A percentile compares a stretch with the other conserved stretches of the same genome.
These are phyloP conservation scores for Aphidius colemani DNA, from an alignment of 2,888 invertebrate species.

Conservation along the genomic window DNA sequence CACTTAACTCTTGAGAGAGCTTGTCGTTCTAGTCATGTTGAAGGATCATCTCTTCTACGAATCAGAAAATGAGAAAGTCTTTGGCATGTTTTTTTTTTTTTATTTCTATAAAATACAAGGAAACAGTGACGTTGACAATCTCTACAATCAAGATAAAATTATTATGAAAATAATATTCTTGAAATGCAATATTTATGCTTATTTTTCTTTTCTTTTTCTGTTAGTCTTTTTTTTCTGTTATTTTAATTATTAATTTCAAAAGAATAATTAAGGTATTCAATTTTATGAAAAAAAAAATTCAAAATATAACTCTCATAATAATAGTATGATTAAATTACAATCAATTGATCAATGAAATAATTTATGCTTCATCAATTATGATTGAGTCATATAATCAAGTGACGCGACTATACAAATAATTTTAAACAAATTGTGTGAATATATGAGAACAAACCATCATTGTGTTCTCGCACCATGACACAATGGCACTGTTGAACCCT, in stretches of 20 bases:
- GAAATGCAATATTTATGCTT: background rate
- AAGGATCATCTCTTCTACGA: too few species aligned
- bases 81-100: background rate
- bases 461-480: constrained; percentile 30
- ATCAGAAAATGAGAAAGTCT: too few species aligned
- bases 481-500: constrained; percentile 26
- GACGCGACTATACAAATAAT: constrained; percentile 1
- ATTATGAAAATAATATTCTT: background rate
- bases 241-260: too few species aligned
- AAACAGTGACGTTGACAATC: background rate
- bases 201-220: too few species aligned
- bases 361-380: constrained; percentile 8
- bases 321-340: background rate
- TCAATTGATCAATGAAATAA: constrained; percentile 19
- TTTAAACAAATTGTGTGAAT: constrained; percentile 25
- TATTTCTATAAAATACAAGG: background rate
- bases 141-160: too few species aligned
- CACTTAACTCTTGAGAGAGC: constrained; percentile 37
- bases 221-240: too few species aligned
- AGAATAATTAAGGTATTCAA: too few species aligned
- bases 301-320: too few species aligned
- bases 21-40: too few species aligned
- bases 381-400: constrained; percentile 14
- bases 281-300: too few species aligned
- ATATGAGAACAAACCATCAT: constrained; percentile 36